Evolutionary conservation across 2,113 vertebrate species (phyloP).

Genomic region (Buteo buteo): DNA sequence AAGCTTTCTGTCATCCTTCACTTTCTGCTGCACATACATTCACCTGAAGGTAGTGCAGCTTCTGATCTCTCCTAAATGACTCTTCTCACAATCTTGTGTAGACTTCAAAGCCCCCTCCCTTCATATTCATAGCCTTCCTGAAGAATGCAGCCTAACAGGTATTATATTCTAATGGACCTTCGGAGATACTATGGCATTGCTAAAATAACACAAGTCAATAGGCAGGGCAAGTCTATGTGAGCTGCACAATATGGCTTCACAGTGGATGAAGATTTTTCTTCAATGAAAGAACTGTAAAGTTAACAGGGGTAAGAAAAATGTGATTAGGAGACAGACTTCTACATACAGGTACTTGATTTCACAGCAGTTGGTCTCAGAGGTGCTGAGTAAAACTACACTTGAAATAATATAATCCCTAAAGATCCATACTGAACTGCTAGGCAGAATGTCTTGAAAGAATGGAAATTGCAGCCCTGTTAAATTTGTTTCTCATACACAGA

Average conservation of each 20-base stretch:
- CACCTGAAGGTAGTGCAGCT: background rate
- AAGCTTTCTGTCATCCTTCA: background rate
- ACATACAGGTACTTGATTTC: slow-evolving; percentile 38
- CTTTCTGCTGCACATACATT: background rate
- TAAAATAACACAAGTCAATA: background rate
- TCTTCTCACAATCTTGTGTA: background rate
- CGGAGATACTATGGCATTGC: background rate
- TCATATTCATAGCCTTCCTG: background rate
- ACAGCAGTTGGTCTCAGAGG: slow-evolving; percentile 42
- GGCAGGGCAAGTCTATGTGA: background rate
- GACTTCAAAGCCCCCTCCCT: background rate
- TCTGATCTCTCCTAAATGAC: background rate
- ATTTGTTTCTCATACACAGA: slow-evolving; percentile 36
- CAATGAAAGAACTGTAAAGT: background rate
- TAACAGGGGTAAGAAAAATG: background rate
- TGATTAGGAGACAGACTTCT: slow-evolving; percentile 40
- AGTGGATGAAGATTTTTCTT: background rate
- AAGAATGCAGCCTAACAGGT: background rate
- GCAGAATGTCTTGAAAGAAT: slow-evolving; percentile 16
- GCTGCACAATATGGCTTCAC: background rate
- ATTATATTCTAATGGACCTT: background rate
- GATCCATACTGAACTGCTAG: slow-evolving; percentile 12
- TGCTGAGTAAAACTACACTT: slow-evolving; percentile 48
- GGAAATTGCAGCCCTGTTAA: slow-evolving; percentile 3
- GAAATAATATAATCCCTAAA: slow-evolving; percentile 57